A percentile compares a stretch with the other conserved stretches of the same genome.
Evolutionary conservation across 2,797 vertebrate species (phyloP).

Genomic region (Rhabdomys pumilio): DNA sequence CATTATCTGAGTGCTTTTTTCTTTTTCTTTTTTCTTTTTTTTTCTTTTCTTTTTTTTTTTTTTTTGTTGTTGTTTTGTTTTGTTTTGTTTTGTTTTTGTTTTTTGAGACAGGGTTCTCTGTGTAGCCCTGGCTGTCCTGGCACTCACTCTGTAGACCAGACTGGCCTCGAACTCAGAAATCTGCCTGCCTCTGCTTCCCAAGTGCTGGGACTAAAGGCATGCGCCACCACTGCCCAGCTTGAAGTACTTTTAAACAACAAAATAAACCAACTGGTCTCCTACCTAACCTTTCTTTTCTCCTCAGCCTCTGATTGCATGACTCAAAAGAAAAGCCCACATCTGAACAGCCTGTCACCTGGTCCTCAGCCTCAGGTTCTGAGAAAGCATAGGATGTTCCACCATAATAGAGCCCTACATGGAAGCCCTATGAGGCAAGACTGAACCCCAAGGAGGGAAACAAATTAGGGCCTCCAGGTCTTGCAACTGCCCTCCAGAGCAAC

Average conservation of each 20-base stretch:
- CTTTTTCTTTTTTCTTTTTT: no score
- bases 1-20: slow-evolving; percentile 14
- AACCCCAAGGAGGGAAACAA: neutral
- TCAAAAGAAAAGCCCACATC: neutral
- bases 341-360: neutral
- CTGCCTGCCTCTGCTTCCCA: no score
- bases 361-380: neutral
- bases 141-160: no score
- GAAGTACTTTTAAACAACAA: slow-evolving; percentile 30
- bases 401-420: neutral
- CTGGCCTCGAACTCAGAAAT: no score
- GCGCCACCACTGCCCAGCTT: no score
- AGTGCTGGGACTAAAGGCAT: no score
- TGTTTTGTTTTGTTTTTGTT: no score
- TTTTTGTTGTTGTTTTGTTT: no score
- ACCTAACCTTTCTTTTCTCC: neutral
- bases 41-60: no score
- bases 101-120: no score
- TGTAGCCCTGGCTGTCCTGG: no score
- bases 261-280: slow-evolving; percentile 14
- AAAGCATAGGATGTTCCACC: neutral
- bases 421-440: neutral
- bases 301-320: neutral
- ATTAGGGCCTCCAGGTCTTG: neutral
- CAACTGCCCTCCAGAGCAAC: neutral